phyloP scores from a whole-genome alignment of 2,113 vertebrate species.

The Prietella phreatophila region DNA sequence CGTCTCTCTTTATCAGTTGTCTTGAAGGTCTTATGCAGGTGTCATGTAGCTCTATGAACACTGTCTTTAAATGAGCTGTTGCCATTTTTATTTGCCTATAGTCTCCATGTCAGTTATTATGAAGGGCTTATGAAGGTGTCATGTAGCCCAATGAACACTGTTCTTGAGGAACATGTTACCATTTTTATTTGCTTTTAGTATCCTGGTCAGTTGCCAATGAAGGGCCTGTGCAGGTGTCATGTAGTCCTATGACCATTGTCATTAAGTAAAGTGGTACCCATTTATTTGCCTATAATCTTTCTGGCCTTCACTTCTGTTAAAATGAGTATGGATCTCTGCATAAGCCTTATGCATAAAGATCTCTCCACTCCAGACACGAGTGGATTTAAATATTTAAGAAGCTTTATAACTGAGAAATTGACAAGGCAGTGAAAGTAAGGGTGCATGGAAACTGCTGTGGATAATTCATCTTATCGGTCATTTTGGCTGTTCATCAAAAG shows the following conservation, averaged over 20 bases:
- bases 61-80: neutral
- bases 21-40: neutral
- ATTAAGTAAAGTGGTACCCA: neutral
- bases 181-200: too few species aligned
- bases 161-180: too few species aligned
- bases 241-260: too few species aligned
- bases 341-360: neutral
- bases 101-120: too few species aligned
- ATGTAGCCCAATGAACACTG: too few species aligned
- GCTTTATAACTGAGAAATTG: neutral
- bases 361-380: neutral
- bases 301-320: neutral
- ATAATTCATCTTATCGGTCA: conserved; percentile 2
- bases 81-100: too few species aligned
- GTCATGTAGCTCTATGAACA: neutral
- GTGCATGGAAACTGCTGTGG: neutral
- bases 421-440: neutral
- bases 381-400: neutral
- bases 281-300: neutral
- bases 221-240: too few species aligned
- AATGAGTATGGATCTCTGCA: neutral
- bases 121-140: too few species aligned
- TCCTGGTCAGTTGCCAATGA: too few species aligned
- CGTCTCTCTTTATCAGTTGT: too few species aligned
- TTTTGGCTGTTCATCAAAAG: conserved; percentile 16